phyloP scores from a whole-genome alignment of 2,113 vertebrate genomes.

The Catharus fuscescens region DNA sequence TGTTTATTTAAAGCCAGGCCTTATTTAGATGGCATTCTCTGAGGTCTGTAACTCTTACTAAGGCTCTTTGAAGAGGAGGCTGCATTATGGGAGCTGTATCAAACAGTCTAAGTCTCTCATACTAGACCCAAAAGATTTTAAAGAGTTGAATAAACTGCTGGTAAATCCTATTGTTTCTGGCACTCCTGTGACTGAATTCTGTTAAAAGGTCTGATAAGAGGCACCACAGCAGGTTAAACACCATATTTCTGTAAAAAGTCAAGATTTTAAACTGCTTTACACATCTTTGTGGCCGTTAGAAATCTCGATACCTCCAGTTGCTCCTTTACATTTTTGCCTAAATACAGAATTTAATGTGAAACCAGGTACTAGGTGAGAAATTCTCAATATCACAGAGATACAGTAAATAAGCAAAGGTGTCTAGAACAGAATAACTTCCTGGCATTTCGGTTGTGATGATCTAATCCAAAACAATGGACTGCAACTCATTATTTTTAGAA shows the following conservation, averaged over 20 bases:
- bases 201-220: neutral
- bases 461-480: neutral
- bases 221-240: neutral
- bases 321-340: neutral
- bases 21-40: neutral
- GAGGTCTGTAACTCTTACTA: neutral
- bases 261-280: neutral
- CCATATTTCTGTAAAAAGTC: accelerated
- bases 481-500: neutral
- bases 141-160: neutral
- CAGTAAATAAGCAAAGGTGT: neutral
- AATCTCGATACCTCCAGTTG: neutral
- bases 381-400: neutral
- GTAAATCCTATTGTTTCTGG: neutral
- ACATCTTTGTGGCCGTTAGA: neutral
- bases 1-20: neutral
- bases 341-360: neutral
- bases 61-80: neutral
- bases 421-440: neutral
- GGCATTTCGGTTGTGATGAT: neutral
- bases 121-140: neutral
- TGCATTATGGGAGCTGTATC: neutral
- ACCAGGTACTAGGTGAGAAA: neutral
- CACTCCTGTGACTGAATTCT: neutral
- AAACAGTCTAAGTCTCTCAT: neutral